These are phyloP conservation scores for Aphidius gifuensis DNA, from an alignment of 1,140 invertebrate species.

Conservation along the genomic window DNA sequence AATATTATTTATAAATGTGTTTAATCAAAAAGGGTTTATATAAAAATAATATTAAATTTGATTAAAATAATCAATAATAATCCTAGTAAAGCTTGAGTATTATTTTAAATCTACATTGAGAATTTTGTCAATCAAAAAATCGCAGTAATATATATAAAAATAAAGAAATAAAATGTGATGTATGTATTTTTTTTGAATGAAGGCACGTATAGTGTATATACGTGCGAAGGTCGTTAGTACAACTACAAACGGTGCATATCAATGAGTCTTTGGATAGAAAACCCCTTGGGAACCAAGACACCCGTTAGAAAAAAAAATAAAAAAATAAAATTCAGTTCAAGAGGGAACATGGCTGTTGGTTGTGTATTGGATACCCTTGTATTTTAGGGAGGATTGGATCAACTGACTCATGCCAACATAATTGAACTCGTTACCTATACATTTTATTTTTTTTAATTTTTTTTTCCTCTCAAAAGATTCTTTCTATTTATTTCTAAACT, in stretches of 20 bases:
- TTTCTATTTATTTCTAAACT: too few species aligned
- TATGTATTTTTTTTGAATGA: not conserved
- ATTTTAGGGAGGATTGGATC: slow-evolving; percentile 17
- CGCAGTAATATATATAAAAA: not conserved
- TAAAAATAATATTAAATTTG: too few species aligned
- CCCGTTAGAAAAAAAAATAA: slow-evolving; percentile 37
- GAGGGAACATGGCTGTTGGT: slow-evolving; percentile 9
- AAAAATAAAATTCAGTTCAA: slow-evolving; percentile 19
- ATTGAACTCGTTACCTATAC: slow-evolving; percentile 51
- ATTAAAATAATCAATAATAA: too few species aligned
- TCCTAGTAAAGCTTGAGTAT: too few species aligned
- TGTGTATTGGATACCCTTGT: not conserved
- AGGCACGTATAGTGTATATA: slow-evolving; percentile 28
- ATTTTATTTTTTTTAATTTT: not conserved
- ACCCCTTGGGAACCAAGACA: slow-evolving; percentile 50
- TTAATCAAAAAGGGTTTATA: too few species aligned
- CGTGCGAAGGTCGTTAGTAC: slow-evolving; percentile 49
- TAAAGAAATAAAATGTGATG: not conserved
- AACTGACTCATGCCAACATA: slow-evolving; percentile 50
- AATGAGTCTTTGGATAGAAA: slow-evolving; percentile 44
- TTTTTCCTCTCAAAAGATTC: too few species aligned
- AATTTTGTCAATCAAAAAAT: slow-evolving; percentile 6
- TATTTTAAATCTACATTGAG: slow-evolving; percentile 3
- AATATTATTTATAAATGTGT: too few species aligned
- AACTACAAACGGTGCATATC: slow-evolving; percentile 50